phyloP scores from a whole-genome alignment of 2,113 vertebrate species.

The Phodopus roborovskii region DNA sequence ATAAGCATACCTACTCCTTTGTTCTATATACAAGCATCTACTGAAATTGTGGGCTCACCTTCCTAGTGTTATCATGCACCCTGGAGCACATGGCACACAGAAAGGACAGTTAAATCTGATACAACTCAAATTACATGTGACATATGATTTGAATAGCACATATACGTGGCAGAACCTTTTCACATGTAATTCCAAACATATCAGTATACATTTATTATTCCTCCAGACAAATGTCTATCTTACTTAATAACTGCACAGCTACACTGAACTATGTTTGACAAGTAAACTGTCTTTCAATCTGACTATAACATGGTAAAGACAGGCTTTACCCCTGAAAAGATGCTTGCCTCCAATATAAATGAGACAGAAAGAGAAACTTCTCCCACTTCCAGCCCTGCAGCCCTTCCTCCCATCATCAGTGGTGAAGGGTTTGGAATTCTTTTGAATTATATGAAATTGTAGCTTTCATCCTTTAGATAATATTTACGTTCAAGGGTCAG shows the following conservation, averaged over 20 bases:
- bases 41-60: background rate
- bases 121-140: background rate
- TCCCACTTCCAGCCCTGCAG: background rate
- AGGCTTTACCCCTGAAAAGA: background rate
- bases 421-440: background rate
- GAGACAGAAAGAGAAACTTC: background rate
- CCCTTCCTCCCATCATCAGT: background rate
- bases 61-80: background rate
- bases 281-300: background rate
- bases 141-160: slow-evolving; percentile 2
- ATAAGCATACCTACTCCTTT: background rate
- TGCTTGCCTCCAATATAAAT: background rate
- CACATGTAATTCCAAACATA: background rate
- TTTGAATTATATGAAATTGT: slow-evolving; percentile 21
- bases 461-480: slow-evolving; percentile 48
- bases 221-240: slow-evolving; percentile 6
- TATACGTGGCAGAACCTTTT: background rate
- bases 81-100: background rate
- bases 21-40: background rate
- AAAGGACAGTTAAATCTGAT: background rate
- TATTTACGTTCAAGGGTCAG: slow-evolving; percentile 45
- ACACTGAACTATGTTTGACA: background rate
- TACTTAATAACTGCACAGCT: background rate
- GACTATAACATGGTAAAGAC: background rate
- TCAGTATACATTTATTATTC: background rate